These are phyloP conservation scores for Mus pahari DNA, from an alignment of 2,113 vertebrate genomes.

Conservation along the genomic window DNA sequence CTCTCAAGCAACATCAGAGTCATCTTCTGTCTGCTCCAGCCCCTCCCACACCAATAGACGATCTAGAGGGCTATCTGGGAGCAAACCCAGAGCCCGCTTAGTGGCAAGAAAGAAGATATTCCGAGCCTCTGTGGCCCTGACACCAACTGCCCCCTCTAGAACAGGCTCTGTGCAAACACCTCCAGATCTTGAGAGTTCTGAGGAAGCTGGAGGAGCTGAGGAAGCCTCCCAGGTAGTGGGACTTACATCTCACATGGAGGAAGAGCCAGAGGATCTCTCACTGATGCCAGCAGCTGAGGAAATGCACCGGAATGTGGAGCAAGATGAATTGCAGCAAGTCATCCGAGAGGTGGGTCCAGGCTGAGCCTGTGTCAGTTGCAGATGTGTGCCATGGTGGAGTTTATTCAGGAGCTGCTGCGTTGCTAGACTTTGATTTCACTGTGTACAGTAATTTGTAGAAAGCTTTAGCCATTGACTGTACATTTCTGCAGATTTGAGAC, in stretches of 20 bases:
- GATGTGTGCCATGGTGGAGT: not conserved
- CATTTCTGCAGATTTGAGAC: constrained; percentile 29
- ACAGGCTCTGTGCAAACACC: constrained; percentile 80
- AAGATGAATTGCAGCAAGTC: constrained; percentile 92
- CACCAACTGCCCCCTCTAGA: constrained; percentile 89
- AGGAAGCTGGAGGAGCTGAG: constrained; percentile 77
- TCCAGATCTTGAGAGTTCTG: constrained; percentile 78
- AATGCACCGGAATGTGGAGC: constrained; percentile 83
- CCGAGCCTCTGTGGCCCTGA: constrained; percentile 92
- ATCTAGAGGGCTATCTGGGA: constrained; percentile 74
- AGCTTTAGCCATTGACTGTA: not conserved
- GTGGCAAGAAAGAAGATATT: constrained; percentile 87
- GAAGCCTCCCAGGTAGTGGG: constrained; percentile 43
- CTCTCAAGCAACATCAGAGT: constrained; percentile 87
- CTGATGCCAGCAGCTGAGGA: constrained; percentile 75
- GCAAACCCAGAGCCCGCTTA: constrained; percentile 78
- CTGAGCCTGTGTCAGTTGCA: not conserved
- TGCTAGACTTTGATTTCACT: not conserved
- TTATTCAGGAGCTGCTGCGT: not conserved
- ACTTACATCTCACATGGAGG: constrained; percentile 75
- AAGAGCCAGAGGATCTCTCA: constrained; percentile 78
- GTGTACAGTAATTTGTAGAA: constrained; percentile 19
- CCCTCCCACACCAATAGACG: constrained; percentile 83
- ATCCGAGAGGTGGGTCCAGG: constrained; percentile 91
- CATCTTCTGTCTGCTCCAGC: constrained; percentile 91